phyloP scores from a whole-genome alignment of 2,113 vertebrate species.

The Poeciliopsis occidentalis region DNA sequence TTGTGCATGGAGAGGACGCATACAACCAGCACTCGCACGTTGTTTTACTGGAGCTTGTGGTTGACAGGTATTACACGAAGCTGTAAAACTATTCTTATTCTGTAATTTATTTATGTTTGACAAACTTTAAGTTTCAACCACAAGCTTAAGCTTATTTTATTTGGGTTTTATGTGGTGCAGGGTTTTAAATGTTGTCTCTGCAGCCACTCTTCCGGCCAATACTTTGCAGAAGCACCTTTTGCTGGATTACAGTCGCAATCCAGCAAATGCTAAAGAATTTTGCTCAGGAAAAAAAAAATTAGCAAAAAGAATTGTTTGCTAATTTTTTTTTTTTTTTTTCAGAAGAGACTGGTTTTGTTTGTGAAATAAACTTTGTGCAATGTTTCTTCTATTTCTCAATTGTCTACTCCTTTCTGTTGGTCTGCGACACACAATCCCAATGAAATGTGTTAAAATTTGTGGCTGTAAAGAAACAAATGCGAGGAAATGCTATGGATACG shows the following conservation, averaged over 20 bases:
- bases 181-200: no score
- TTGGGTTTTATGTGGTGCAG: no score
- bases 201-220: no score
- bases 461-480: not conserved
- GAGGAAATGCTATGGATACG: not conserved
- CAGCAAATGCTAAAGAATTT: no score
- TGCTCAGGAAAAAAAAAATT: no score
- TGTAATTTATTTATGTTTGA: not conserved
- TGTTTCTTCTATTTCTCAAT: not conserved
- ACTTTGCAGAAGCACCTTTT: no score
- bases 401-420: not conserved
- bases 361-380: not conserved
- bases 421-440: not conserved
- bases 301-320: no score
- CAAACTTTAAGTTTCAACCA: no score
- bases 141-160: no score
- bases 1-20: conserved; percentile 80
- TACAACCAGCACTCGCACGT: conserved; percentile 89
- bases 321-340: no score
- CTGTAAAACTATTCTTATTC: not conserved
- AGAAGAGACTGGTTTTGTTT: not conserved
- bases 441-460: not conserved
- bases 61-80: conserved; percentile 87
- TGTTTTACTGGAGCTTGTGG: conserved; percentile 88
- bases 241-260: no score